Evolutionary conservation across 2,797 vertebrate species (phyloP).

Genomic region (Falco berigora): DNA sequence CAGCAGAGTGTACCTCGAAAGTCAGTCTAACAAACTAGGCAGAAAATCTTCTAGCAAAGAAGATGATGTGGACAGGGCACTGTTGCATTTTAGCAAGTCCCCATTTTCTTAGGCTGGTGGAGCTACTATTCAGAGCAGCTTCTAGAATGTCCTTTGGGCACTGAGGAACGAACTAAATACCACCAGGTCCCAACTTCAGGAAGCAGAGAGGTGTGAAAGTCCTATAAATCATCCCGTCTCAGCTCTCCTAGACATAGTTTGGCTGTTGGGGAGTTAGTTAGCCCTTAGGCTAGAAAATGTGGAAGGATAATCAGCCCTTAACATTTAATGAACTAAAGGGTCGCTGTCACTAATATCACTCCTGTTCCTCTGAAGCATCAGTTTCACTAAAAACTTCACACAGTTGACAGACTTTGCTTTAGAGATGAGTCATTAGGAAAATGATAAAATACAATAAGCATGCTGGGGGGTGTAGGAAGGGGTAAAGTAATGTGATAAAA

Average conservation of each 20-base stretch:
- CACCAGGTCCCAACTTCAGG: background rate
- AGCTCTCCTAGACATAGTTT: background rate
- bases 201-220: background rate
- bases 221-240: background rate
- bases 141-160: background rate
- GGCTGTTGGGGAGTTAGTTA: background rate
- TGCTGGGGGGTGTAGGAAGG: background rate
- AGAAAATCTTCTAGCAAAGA: background rate
- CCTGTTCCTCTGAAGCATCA: background rate
- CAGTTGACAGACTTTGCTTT: background rate
- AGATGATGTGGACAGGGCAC: background rate
- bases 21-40: background rate
- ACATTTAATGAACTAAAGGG: background rate
- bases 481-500: constrained; percentile 4
- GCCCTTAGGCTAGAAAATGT: background rate
- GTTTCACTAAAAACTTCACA: background rate
- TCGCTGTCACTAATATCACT: background rate
- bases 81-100: background rate
- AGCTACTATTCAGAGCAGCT: background rate
- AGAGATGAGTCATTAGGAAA: constrained; percentile 22
- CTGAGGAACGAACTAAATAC: background rate
- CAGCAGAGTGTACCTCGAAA: background rate
- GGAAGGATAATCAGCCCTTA: background rate
- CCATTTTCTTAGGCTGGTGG: background rate
- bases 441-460: background rate